Conservation (phyloP, 2,888 invertebrate species). For the Parapristionchus giblindavisi region DNA sequence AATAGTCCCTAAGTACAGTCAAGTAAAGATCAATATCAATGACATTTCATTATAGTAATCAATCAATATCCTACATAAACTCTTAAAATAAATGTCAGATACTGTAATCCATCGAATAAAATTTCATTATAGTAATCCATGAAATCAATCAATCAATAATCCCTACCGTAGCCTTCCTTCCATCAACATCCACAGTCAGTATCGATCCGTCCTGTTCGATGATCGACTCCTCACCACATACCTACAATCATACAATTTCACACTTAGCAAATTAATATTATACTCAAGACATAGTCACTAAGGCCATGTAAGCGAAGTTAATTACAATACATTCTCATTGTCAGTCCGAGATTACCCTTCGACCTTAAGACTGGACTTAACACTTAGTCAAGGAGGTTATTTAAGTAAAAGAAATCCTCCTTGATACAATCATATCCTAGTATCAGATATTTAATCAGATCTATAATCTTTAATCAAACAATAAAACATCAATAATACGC, state of each 20-base stretch:
- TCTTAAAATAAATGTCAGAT: background rate
- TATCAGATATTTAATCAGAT: too few relatives aligned
- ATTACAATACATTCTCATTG: too few relatives aligned
- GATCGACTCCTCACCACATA: constrained; percentile 48
- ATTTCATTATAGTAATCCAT: too few relatives aligned
- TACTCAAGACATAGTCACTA: too few relatives aligned
- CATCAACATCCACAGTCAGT: constrained; percentile 41
- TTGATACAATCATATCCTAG: too few relatives aligned
- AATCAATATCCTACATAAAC: background rate
- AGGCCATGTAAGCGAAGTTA: too few relatives aligned
- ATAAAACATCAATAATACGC: too few relatives aligned
- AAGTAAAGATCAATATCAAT: background rate
- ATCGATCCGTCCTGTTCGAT: constrained; percentile 31
- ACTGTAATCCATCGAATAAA: background rate
- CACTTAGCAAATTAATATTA: background rate
- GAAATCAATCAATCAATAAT: background rate
- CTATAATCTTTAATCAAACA: too few relatives aligned
- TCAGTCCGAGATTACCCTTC: too few relatives aligned
- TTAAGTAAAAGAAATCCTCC: too few relatives aligned
- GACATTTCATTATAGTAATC: background rate
- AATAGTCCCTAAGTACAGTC: background rate
- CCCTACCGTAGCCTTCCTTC: constrained; percentile 20
- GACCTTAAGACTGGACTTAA: too few relatives aligned
- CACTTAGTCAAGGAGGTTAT: too few relatives aligned
- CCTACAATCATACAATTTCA: constrained; percentile 37